These are phyloP conservation scores for Tipula unca DNA, from an alignment of 2,888 invertebrate species.

Conservation along the genomic window DNA sequence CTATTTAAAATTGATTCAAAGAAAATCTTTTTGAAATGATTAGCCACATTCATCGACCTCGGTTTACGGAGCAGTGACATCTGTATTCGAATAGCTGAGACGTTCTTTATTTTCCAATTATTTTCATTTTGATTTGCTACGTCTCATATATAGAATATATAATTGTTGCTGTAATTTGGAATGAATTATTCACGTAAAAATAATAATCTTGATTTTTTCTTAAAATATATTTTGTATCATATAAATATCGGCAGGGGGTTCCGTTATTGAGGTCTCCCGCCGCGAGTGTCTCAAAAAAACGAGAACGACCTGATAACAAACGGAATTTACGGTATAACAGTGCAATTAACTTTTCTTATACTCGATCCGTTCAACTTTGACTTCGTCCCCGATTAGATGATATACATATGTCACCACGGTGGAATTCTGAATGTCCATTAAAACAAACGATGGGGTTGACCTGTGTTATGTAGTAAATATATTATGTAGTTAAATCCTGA, in stretches of 20 bases:
- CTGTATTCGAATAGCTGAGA: too few species aligned
- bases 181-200: neutral
- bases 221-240: neutral
- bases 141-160: too few species aligned
- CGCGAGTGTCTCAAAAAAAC: neutral
- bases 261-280: too few species aligned
- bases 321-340: too few species aligned
- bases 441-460: conserved; percentile 91
- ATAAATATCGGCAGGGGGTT: neutral
- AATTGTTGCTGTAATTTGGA: neutral
- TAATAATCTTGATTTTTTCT: neutral
- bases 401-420: conserved; percentile 98
- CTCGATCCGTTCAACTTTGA: conserved; percentile 98
- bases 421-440: conserved; percentile 98
- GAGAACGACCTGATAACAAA: too few species aligned
- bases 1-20: too few species aligned
- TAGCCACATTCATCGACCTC: too few species aligned
- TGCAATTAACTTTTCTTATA: conserved; percentile 74
- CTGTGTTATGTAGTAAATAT: conserved; percentile 47
- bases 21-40: too few species aligned
- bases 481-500: neutral
- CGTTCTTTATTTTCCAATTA: too few species aligned
- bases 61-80: too few species aligned
- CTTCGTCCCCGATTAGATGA: conserved; percentile 93
- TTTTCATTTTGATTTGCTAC: too few species aligned